phyloP scores from a whole-genome alignment of 2,888 invertebrate genomes.

The Gonocerus acuteangulatus region DNA sequence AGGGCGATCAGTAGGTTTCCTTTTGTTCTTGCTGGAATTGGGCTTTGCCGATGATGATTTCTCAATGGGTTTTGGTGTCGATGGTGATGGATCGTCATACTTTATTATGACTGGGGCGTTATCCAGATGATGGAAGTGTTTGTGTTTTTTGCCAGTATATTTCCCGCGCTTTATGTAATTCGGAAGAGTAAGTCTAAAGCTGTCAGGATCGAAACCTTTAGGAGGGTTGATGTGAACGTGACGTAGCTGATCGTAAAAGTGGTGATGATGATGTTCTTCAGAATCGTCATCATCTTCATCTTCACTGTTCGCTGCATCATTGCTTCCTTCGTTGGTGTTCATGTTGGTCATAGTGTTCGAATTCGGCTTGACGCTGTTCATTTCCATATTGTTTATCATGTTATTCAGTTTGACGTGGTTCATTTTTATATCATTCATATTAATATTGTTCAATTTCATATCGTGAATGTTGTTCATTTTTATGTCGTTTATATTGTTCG shows the following conservation, averaged over 20 bases:
- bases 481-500: too few species aligned
- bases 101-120: conserved; percentile 26
- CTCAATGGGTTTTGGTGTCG: not conserved
- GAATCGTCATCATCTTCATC: conserved; percentile 9
- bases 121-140: conserved; percentile 33
- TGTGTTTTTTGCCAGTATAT: conserved; percentile 23
- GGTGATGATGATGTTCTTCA: conserved; percentile 32
- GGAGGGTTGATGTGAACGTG: conserved; percentile 31
- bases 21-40: not conserved
- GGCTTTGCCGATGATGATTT: not conserved
- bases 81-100: not conserved
- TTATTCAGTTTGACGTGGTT: not conserved
- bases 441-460: too few species aligned
- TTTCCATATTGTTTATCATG: conserved; percentile 4
- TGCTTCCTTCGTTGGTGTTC: not conserved
- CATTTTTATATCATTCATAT: too few species aligned
- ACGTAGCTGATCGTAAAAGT: conserved; percentile 30
- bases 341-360: too few species aligned
- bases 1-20: not conserved
- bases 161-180: conserved; percentile 13
- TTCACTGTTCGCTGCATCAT: not conserved
- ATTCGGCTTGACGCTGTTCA: too few species aligned
- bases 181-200: conserved; percentile 27
- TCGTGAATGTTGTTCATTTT: too few species aligned
- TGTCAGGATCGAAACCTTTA: conserved; percentile 20